Evolutionary conservation across 2,888 invertebrate species (phyloP).

Genomic region (Nemotelus pantherinus): DNA sequence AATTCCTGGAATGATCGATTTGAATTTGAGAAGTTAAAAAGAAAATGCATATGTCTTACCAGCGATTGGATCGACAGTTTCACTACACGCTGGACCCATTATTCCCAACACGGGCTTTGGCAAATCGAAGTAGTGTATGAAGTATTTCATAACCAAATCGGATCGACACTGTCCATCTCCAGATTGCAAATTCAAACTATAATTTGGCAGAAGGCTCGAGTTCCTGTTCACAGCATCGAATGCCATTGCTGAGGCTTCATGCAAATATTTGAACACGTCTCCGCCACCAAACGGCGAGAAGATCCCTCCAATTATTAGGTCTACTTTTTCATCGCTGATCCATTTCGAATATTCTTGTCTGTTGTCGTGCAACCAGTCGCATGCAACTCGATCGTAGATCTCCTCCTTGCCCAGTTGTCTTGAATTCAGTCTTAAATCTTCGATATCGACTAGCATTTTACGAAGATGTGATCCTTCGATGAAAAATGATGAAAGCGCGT

Average conservation of each 20-base stretch:
- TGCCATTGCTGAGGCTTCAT: slow-evolving; percentile 72
- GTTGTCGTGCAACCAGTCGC: slow-evolving; percentile 72
- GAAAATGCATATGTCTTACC: slow-evolving; percentile 60
- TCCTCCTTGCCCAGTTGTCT: not conserved
- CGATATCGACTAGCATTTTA: slow-evolving; percentile 36
- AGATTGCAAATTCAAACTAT: slow-evolving; percentile 68
- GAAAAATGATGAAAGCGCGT: slow-evolving; percentile 55
- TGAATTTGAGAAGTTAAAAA: not conserved
- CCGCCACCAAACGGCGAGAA: slow-evolving; percentile 72
- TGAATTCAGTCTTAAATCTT: slow-evolving; percentile 18
- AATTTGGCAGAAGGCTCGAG: slow-evolving; percentile 69
- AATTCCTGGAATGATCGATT: slow-evolving; percentile 69
- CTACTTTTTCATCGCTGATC: slow-evolving; percentile 61
- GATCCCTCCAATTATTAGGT: slow-evolving; percentile 59
- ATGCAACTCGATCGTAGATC: slow-evolving; percentile 66
- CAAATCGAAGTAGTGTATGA: slow-evolving; percentile 74
- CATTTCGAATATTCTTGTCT: slow-evolving; percentile 65
- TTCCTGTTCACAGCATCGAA: slow-evolving; percentile 72
- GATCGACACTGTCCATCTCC: slow-evolving; percentile 76
- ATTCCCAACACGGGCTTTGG: slow-evolving; percentile 72
- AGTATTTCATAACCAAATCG: slow-evolving; percentile 78
- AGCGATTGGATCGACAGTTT: slow-evolving; percentile 82
- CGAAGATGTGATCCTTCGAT: slow-evolving; percentile 49
- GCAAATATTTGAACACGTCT: slow-evolving; percentile 67
- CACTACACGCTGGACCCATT: slow-evolving; percentile 82